Evolutionary conservation across 2,113 vertebrate genomes (phyloP), one percentile per base, ranked within the genome.

Genomic region (Megaceryle torquata): DNA sequence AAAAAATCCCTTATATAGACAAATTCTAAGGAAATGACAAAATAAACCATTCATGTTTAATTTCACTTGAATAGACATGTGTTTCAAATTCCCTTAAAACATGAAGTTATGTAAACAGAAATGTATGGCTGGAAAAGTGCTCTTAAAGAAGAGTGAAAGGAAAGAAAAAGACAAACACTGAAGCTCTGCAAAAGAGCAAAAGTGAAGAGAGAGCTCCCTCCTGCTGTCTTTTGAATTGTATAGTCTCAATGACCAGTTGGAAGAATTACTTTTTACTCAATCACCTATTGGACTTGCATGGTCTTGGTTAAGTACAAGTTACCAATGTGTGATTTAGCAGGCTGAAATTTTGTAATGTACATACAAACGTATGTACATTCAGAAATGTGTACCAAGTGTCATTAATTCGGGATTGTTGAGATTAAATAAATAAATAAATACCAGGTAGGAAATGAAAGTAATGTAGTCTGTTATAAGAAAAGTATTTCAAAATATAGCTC

Each of bases 401-500:
- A 87, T 57, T 67, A 93, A 86, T 70, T 89, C 41, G 70, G 46
- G 26, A 82, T 35, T 83, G 57, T 39, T 91, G 29, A 87, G 15
- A 80, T 72, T 15, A 91, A 91, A 96, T 85, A 93, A 90, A 95
- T 88, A 91, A 93, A 91, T 74, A 88, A 94, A 94, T 65, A 88
- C 9, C 7, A 72, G 69, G 41, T 15, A 89, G 28, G n/a, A 90
- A 70, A 82, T n/a, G 0, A 79, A 76, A 17, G 29, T 80, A 81
- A 83, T 63, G 19, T 33, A 68, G 63, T 41, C 77, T 93, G n/a
- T 80, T 95, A 65, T 56, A 80, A 85, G 50, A 84, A 79, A 68
- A 94, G 78, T 9, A 37, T 44, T 95, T 70, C 43, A 43, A 91
- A 81, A 46, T 37, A 79, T 2, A 83, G 25, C 39, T 94, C 75